Evolutionary conservation across 2,797 vertebrate genomes (phyloP).

Genomic region (Halcyon chelicuti): DNA sequence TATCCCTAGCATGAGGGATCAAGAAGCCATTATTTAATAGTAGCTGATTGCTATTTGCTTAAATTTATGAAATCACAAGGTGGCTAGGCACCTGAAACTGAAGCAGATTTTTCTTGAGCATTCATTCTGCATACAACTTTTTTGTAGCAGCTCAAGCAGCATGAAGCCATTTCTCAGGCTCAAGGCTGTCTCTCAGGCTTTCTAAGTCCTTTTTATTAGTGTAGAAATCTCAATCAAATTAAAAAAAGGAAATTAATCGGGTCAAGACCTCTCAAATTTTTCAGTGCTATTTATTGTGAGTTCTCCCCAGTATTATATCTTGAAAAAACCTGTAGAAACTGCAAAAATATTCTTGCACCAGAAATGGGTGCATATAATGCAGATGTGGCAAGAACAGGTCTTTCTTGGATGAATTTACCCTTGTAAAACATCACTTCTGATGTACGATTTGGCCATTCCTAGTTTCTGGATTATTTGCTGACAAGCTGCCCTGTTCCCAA

Average conservation of each 20-base stretch:
- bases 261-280: not conserved
- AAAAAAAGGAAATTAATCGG: not conserved
- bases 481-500: not conserved
- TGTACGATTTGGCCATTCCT: not conserved
- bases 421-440: not conserved
- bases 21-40: not conserved
- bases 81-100: not conserved
- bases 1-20: rapidly evolving
- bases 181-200: not conserved
- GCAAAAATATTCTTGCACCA: not conserved
- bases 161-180: not conserved
- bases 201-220: not conserved
- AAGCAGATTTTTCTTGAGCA: not conserved
- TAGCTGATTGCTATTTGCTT: not conserved
- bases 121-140: not conserved
- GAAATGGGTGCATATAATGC: not conserved
- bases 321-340: not conserved
- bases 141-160: not conserved
- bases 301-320: not conserved
- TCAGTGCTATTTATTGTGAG: not conserved
- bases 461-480: not conserved
- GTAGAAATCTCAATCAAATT: not conserved
- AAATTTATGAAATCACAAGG: not conserved
- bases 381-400: not conserved
- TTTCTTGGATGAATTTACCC: not conserved